Conservation (phyloP, 2,888 invertebrate species). For the Eupelmus urozonus region DNA sequence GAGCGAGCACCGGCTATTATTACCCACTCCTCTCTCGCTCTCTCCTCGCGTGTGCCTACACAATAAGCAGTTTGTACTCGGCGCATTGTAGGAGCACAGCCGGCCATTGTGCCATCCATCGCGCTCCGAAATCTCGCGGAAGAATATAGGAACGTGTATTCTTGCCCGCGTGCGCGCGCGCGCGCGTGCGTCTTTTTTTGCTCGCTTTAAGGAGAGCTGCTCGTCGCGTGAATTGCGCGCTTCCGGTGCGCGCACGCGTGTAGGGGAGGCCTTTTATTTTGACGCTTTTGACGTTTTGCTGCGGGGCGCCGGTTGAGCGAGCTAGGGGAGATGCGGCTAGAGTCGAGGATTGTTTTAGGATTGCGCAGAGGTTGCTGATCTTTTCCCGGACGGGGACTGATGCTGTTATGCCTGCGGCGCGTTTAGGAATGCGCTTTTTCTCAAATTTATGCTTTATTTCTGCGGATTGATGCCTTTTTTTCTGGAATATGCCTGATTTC, state of each 20-base stretch:
- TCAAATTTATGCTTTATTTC: too few species aligned
- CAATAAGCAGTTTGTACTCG: conserved; percentile 68
- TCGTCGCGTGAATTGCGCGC: conserved; percentile 47
- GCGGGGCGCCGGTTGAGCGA: background rate
- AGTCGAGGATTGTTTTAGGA: background rate
- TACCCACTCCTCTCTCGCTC: conserved; percentile 62
- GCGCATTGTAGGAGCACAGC: conserved; percentile 50
- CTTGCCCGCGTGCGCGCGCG: too few species aligned
- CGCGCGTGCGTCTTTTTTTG: background rate
- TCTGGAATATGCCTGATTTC: too few species aligned
- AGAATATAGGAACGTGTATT: too few species aligned
- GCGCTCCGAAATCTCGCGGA: too few species aligned
- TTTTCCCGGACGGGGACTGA: too few species aligned
- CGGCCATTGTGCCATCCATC: conserved; percentile 41
- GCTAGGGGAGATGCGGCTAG: background rate
- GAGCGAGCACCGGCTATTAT: conserved; percentile 65
- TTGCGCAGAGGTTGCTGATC: background rate
- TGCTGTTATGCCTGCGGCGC: background rate
- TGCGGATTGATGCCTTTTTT: too few species aligned
- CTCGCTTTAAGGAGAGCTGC: background rate
- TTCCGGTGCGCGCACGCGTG: conserved; percentile 44
- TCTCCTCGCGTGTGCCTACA: conserved; percentile 20
- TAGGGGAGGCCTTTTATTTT: conserved; percentile 40
- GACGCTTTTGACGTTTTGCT: conserved; percentile 43
- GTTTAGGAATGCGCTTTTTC: background rate